Conservation (phyloP, 2,888 invertebrate genomes). For the Chymomyza caudatula region DNA sequence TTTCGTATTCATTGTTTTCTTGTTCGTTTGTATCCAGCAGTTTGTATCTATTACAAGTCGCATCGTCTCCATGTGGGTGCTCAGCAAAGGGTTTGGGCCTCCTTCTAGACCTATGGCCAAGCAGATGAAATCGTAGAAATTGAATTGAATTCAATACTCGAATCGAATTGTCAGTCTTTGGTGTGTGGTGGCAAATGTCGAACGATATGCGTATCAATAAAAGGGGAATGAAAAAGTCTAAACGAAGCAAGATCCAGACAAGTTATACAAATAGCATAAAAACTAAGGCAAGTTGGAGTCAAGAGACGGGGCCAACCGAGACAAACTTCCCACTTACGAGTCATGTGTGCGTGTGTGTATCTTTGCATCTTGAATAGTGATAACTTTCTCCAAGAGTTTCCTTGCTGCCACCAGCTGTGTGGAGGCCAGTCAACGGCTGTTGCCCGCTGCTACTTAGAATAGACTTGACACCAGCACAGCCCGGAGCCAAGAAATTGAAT, state of each 20-base stretch:
- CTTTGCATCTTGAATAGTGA: slow-evolving; percentile 57
- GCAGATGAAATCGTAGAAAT: slow-evolving; percentile 69
- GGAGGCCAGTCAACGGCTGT: slow-evolving; percentile 21
- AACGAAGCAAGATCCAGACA: slow-evolving; percentile 39
- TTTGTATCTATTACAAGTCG: not conserved
- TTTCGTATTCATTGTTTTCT: not conserved
- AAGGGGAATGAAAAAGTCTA: slow-evolving; percentile 33
- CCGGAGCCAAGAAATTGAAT: slow-evolving; percentile 37
- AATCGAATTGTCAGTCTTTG: slow-evolving; percentile 49
- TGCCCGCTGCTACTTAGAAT: slow-evolving; percentile 32
- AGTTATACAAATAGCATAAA: slow-evolving; percentile 65
- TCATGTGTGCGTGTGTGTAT: slow-evolving; percentile 4
- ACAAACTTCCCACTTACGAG: not conserved
- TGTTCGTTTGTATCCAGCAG: not conserved
- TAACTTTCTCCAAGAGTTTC: slow-evolving; percentile 68
- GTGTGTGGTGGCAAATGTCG: slow-evolving; percentile 44
- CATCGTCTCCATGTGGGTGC: not conserved
- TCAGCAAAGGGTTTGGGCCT: slow-evolving; percentile 23
- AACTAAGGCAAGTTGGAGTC: slow-evolving; percentile 25
- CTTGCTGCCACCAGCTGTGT: slow-evolving; percentile 45
- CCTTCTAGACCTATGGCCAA: slow-evolving; percentile 41
- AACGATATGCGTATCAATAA: slow-evolving; percentile 70
- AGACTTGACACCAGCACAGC: not conserved
- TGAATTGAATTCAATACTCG: slow-evolving; percentile 46
- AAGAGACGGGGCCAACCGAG: not conserved